phyloP scores from a whole-genome alignment of 2,797 vertebrate genomes.

The Galaxias olidus region DNA sequence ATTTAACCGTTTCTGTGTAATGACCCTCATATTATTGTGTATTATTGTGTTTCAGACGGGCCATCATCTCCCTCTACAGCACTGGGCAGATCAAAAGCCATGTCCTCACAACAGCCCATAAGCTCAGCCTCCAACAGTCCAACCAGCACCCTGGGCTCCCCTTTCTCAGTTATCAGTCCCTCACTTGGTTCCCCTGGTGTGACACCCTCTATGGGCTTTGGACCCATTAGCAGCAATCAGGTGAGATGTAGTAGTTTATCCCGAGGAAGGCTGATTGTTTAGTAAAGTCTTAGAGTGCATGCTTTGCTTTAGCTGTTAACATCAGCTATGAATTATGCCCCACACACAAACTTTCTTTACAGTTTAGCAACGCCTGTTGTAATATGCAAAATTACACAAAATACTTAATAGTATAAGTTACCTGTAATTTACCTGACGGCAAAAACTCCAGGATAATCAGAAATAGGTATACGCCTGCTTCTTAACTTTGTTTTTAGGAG shows the following conservation, averaged over 20 bases:
- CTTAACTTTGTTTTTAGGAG: no score
- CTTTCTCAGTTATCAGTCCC: conserved; percentile 88
- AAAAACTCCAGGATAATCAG: no score
- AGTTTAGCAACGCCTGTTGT: no score
- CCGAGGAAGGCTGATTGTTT: not conserved
- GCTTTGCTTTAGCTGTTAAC: no score
- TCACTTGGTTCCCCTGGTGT: conserved; percentile 84
- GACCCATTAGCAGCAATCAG: conserved; percentile 87
- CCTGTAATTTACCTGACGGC: no score
- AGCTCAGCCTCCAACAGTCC: conserved; percentile 79
- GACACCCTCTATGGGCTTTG: conserved; percentile 83
- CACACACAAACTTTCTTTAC: no score
- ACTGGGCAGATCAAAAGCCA: conserved; percentile 54
- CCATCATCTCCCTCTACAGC: conserved; percentile 49
- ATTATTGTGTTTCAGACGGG: conserved; percentile 75
- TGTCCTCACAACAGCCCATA: conserved; percentile 74
- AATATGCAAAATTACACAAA: no score
- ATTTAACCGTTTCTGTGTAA: conserved; percentile 15
- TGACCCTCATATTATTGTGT: conserved; percentile 72
- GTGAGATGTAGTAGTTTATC: conserved; percentile 57
- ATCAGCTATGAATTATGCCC: no score
- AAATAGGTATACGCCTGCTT: no score
- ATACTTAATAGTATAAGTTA: no score
- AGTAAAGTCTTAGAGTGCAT: no score
- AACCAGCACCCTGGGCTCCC: conserved; percentile 82